These are phyloP conservation scores for Herminia tarsipennalis DNA, from an alignment of 2,888 invertebrate genomes.

Conservation along the genomic window DNA sequence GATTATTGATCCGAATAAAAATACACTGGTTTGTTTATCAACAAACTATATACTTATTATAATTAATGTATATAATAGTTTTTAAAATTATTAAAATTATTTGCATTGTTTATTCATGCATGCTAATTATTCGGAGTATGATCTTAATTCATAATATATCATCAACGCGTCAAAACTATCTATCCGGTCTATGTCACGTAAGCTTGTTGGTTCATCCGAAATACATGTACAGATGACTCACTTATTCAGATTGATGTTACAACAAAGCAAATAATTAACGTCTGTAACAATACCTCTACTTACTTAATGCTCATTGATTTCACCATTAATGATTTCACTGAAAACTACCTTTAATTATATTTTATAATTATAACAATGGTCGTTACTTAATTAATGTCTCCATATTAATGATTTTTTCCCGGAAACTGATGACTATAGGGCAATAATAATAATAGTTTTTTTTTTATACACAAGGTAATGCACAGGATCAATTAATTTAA, in stretches of 20 bases:
- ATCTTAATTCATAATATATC: no score
- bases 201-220: conserved; percentile 15
- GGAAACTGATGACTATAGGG: no score
- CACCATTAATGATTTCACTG: conserved; percentile 8
- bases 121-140: neutral
- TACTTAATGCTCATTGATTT: conserved; percentile 17
- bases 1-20: conserved; percentile 60
- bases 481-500: no score
- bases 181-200: conserved; percentile 42
- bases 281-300: conserved; percentile 16
- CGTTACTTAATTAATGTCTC: conserved; percentile 10
- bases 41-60: no score
- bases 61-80: no score
- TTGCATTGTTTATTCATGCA: no score
- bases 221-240: conserved; percentile 26
- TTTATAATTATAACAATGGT: neutral
- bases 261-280: conserved; percentile 25
- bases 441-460: no score
- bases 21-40: conserved; percentile 39
- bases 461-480: no score
- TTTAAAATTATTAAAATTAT: neutral
- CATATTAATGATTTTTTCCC: neutral
- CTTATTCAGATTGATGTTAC: conserved; percentile 7
- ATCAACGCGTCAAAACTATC: neutral
- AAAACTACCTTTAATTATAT: conserved; percentile 1